phyloP scores from a whole-genome alignment of 2,888 invertebrate species.

The Acanthosepion lycidas region DNA sequence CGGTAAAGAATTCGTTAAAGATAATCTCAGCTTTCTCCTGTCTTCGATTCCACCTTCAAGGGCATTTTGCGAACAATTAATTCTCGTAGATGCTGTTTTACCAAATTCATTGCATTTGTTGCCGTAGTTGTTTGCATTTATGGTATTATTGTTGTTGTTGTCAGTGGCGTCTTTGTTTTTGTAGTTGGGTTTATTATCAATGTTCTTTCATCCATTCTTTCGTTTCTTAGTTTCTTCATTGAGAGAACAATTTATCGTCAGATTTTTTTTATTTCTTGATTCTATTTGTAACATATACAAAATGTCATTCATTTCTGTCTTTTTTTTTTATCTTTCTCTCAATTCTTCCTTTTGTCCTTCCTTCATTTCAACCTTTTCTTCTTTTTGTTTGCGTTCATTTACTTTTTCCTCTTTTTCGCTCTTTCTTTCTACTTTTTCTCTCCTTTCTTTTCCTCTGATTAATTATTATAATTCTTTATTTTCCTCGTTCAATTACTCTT shows the following conservation, averaged over 20 bases:
- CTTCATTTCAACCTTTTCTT: not conserved
- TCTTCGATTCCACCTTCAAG: not conserved
- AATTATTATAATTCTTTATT: too few species aligned
- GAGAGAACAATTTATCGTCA: not conserved
- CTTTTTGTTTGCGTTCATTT: not conserved
- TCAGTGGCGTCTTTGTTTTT: not conserved
- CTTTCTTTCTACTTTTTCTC: not conserved
- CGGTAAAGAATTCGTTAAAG: not conserved
- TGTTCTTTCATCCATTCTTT: not conserved
- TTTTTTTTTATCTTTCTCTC: not conserved
- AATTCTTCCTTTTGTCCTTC: not conserved
- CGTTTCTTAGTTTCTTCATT: not conserved
- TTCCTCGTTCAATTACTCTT: not conserved
- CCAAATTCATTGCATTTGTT: not conserved
- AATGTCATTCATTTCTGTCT: not conserved
- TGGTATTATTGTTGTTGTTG: not conserved
- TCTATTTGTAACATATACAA: not conserved
- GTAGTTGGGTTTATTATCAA: not conserved
- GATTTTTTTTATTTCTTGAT: not conserved
- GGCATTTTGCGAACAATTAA: slow-evolving; percentile 33
- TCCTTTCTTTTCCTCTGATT: not conserved
- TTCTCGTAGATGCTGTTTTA: not conserved
- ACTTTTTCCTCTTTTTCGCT: not conserved
- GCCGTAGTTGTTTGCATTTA: not conserved
- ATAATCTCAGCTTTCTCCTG: not conserved